Percentiles rank a stretch among this genome's conserved stretches.
Evolutionary conservation across 2,888 invertebrate genomes (phyloP).

Genomic region (Marasmarcha lunaedactyla): DNA sequence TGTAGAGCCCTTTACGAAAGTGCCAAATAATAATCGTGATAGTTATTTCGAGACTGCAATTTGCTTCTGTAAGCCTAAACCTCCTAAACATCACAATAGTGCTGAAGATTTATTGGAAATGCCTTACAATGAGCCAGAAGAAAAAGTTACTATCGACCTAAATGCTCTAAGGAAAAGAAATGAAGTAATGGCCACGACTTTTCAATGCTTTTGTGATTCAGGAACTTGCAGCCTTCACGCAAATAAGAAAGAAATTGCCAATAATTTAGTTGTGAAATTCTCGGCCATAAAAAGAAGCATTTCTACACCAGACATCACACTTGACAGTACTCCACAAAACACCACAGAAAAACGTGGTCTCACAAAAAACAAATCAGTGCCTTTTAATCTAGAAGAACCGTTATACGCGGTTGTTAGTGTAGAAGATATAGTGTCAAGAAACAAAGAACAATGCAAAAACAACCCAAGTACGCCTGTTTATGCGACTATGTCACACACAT

Average conservation of each 20-base stretch:
- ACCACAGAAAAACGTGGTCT: conserved; percentile 29
- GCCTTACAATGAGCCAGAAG: conserved; percentile 27
- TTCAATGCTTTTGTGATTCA: conserved; percentile 57
- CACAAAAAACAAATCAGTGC: conserved; percentile 47
- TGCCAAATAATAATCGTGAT: conserved; percentile 37
- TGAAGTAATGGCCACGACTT: conserved; percentile 43
- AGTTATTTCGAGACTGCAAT: conserved; percentile 60
- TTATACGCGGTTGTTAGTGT: conserved; percentile 38
- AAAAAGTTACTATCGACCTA: conserved; percentile 38
- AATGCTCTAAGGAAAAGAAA: conserved; percentile 30
- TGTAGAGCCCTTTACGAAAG: conserved; percentile 38
- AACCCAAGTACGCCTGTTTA: conserved; percentile 25
- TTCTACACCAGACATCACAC: conserved; percentile 56
- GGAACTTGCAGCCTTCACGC: conserved; percentile 44
- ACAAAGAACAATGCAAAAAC: conserved; percentile 19
- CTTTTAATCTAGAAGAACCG: conserved; percentile 45
- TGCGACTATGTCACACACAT: conserved; percentile 39
- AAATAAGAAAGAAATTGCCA: conserved; percentile 33
- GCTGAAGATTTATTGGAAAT: conserved; percentile 54
- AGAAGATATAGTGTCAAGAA: conserved; percentile 34
- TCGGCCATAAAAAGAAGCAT: conserved; percentile 58
- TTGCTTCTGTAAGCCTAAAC: conserved; percentile 55
- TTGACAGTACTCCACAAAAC: conserved; percentile 40
- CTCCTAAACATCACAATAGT: conserved; percentile 50
- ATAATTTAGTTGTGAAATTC: conserved; percentile 47